A percentile compares a stretch with the other conserved stretches of the same genome.
Evolutionary conservation across 1,140 invertebrate genomes (phyloP).

Genomic region (Sminthurides bifidus): DNA sequence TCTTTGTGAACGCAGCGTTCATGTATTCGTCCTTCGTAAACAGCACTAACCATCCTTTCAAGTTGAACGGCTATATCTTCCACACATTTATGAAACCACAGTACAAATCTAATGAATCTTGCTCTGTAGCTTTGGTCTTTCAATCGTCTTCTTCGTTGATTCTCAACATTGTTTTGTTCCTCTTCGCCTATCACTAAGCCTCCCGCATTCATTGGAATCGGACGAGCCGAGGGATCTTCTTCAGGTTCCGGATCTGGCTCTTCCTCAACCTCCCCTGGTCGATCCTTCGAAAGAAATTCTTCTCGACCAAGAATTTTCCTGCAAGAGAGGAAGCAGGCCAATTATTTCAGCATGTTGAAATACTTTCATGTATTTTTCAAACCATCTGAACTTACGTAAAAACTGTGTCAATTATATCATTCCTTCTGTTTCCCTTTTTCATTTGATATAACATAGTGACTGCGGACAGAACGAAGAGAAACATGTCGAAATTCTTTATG

Average conservation of each 20-base stretch:
- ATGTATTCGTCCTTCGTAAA: slow-evolving; percentile 27
- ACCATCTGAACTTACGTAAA: slow-evolving; percentile 20
- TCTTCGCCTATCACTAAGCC: slow-evolving; percentile 10
- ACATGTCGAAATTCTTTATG: slow-evolving; percentile 30
- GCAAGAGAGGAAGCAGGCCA: not conserved
- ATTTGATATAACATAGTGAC: slow-evolving; percentile 28
- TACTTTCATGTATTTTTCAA: not conserved
- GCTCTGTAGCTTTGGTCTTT: slow-evolving; percentile 25
- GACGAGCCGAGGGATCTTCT: not conserved
- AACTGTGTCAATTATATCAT: slow-evolving; percentile 29
- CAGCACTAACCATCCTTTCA: slow-evolving; percentile 28
- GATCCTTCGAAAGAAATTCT: slow-evolving; percentile 17
- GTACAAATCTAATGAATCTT: slow-evolving; percentile 28
- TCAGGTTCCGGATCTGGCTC: slow-evolving; percentile 5
- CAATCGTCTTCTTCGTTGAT: not conserved
- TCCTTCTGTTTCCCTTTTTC: slow-evolving; percentile 26
- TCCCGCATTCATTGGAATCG: slow-evolving; percentile 7
- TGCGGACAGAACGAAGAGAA: slow-evolving; percentile 21
- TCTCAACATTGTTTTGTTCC: slow-evolving; percentile 1
- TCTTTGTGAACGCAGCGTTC: slow-evolving; percentile 28
- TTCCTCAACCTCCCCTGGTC: not conserved
- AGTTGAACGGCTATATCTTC: slow-evolving; percentile 31
- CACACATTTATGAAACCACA: slow-evolving; percentile 29
- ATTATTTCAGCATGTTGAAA: slow-evolving; percentile 2
- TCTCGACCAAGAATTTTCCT: slow-evolving; percentile 28